Percentiles rank a stretch among this genome's conserved stretches.
These are phyloP conservation scores for Aeoliscus strigatus DNA, from an alignment of 2,797 vertebrate species.

Conservation along the genomic window DNA sequence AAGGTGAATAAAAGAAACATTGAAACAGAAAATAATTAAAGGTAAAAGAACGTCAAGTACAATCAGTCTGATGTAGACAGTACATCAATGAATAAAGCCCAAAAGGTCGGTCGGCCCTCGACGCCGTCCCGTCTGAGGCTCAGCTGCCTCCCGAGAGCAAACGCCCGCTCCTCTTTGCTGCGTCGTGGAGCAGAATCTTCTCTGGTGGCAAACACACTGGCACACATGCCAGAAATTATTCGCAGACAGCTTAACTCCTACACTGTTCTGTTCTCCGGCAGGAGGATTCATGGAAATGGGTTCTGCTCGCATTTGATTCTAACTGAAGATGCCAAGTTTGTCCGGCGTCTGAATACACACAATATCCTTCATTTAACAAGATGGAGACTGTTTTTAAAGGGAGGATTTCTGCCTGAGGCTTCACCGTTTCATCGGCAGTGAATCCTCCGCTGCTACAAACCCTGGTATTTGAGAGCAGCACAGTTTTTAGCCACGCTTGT, in stretches of 20 bases:
- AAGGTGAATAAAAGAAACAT: too few species aligned
- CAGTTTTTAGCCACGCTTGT: not conserved
- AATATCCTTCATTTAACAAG: conserved; percentile 42
- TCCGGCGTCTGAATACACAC: conserved; percentile 40
- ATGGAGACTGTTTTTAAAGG: conserved; percentile 41
- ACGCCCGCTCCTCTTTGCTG: conserved; percentile 16
- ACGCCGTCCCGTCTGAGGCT: conserved; percentile 16
- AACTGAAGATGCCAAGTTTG: conserved; percentile 47
- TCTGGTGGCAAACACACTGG: conserved; percentile 21
- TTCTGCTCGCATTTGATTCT: conserved; percentile 31
- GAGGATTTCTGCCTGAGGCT: conserved; percentile 48
- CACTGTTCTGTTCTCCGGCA: conserved; percentile 20
- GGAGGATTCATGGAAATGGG: conserved; percentile 16
- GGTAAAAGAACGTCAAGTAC: too few species aligned
- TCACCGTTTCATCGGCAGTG: conserved; percentile 38
- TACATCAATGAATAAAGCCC: too few species aligned
- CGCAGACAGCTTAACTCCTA: conserved; percentile 37
- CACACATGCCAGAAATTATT: conserved; percentile 22
- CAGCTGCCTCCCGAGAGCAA: conserved; percentile 19
- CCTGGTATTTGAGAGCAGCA: conserved; percentile 16
- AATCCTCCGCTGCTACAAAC: conserved; percentile 44
- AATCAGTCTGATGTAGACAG: too few species aligned
- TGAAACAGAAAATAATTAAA: too few species aligned
- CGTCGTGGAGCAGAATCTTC: conserved; percentile 37
- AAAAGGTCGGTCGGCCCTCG: too few species aligned